These are phyloP conservation scores for Leptinotarsa juncta DNA, from an alignment of 2,888 invertebrate species.

Conservation along the genomic window DNA sequence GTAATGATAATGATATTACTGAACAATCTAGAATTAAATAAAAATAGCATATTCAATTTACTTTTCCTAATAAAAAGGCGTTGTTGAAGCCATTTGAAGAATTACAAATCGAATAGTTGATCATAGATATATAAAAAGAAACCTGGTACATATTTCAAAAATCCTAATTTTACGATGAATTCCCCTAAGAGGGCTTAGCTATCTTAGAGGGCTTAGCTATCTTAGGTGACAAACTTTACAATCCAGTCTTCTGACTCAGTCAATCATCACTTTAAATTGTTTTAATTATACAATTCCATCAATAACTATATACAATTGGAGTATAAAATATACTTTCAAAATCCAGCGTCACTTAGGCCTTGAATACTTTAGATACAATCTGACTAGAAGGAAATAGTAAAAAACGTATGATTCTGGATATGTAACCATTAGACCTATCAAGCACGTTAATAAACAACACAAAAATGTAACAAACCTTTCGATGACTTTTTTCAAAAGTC, in stretches of 20 bases:
- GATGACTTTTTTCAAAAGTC: not conserved
- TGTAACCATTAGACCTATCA: constrained; percentile 21
- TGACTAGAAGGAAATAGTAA: constrained; percentile 54
- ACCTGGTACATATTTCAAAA: not conserved
- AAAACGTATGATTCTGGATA: constrained; percentile 29
- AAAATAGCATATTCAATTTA: too few species aligned
- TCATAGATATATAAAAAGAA: not conserved
- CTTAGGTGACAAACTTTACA: not conserved
- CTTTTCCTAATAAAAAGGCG: too few species aligned
- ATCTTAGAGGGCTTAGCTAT: not conserved
- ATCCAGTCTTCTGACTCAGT: constrained; percentile 25
- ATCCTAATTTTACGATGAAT: not conserved
- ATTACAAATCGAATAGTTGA: too few species aligned
- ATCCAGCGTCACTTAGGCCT: constrained; percentile 46
- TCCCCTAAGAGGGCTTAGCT: not conserved
- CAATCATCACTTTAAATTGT: constrained; percentile 27
- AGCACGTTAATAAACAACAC: constrained; percentile 19
- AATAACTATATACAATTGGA: constrained; percentile 44
- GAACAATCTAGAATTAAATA: too few species aligned
- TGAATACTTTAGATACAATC: constrained; percentile 47
- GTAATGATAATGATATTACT: too few species aligned
- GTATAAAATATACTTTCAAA: constrained; percentile 47
- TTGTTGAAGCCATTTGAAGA: too few species aligned
- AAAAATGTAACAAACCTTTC: not conserved
- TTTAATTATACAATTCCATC: constrained; percentile 33